Evolutionary conservation across 2,888 invertebrate genomes (phyloP), one percentile per base, ranked within the genome.

Genomic region (Troilus luridus): DNA sequence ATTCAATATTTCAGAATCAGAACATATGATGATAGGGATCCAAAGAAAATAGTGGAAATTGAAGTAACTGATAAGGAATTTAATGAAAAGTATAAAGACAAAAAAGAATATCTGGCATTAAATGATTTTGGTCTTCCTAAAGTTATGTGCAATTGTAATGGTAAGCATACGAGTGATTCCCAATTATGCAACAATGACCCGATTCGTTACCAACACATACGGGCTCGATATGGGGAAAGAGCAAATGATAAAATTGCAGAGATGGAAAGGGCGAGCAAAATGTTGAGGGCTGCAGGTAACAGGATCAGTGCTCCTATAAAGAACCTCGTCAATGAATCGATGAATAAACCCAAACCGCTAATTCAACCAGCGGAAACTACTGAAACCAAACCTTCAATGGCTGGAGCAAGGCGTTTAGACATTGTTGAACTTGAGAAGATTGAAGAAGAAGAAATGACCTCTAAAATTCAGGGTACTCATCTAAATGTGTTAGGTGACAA

Each of bases 111-210:
- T 24, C 64, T 92, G 14, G 91, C 90, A 91, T 91, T 93, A 54
- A 93, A 93, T 91, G 92, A 93, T 88, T 92, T 91, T 92, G 92
- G 92, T 62, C 89, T 91, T 77, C 92, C 92, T 54, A 91, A 93
- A 91, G 91, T 92, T 12, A 92, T 93, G 92, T 93, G 93, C 91
- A 92, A 91, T 81, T 92, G 92, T 88, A 92, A 90, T 67, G 91
- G 91, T n/a, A 92, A 92, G 85, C 88, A 92, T 88, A 88, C 89
- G 12, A 90, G 91, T 77, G 88, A 92, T 56, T 90, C 92, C 9
- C 91, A 81, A 0, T 81, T 91, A 72, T 62, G 90, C 72, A 91
- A 91, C 54, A 90, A 91, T 88, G 88, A 88, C n/a, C 67, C 77
- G 9, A 1, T 92, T 21, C 67, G 91, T 24, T 91, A 67, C 67